Conservation (phyloP, 2,797 vertebrate species). For the Sebastes wilsoni region DNA sequence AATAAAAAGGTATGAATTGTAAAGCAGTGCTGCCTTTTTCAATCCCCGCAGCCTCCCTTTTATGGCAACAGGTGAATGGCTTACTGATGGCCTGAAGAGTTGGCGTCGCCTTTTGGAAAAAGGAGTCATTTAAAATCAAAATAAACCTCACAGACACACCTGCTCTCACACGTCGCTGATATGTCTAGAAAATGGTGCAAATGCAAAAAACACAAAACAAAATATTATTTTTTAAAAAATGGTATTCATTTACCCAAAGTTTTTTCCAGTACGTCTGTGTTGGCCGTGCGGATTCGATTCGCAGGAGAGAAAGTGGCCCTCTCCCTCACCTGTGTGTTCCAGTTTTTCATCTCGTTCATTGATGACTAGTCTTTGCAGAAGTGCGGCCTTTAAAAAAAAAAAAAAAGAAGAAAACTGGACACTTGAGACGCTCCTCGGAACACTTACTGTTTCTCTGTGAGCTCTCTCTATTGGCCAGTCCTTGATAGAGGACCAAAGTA, state of each 20-base stretch:
- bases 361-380: constrained; percentile 12
- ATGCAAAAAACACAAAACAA: constrained; percentile 47
- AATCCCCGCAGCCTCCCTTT: neutral
- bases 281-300: constrained; percentile 19
- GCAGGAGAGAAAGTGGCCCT: neutral
- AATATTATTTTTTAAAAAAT: constrained; percentile 8
- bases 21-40: constrained; percentile 6
- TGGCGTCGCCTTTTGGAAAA: constrained; percentile 9
- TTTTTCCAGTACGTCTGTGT: constrained; percentile 54
- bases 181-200: constrained; percentile 68
- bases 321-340: constrained; percentile 17
- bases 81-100: constrained; percentile 26
- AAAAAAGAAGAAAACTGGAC: neutral
- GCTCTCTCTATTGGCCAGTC: neutral
- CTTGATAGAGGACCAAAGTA: constrained; percentile 5
- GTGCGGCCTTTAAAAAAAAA: constrained; percentile 28
- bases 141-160: constrained; percentile 9
- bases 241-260: constrained; percentile 3
- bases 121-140: constrained; percentile 10
- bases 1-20: neutral
- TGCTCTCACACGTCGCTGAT: constrained; percentile 55
- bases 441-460: neutral
- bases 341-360: constrained; percentile 29
- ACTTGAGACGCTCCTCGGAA: constrained; percentile 8
- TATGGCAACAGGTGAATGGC: constrained; percentile 29